Conservation (phyloP, 2,797 vertebrate genomes). For the Chaetodon trifasciatus region DNA sequence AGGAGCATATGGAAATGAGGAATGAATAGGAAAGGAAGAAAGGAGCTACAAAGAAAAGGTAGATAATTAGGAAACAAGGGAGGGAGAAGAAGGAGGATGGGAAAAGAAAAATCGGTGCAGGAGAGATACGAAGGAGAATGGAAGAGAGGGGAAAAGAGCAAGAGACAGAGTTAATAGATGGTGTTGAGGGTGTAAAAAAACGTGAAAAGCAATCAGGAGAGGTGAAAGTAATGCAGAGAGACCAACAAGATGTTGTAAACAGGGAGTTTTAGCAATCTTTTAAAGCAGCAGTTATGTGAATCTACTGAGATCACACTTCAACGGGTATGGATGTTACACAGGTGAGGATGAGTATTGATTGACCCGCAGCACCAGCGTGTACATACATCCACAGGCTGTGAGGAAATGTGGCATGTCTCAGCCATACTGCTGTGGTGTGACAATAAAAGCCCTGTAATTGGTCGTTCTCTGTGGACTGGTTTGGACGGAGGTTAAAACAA, state of each 20-base stretch:
- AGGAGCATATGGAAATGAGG: conserved; percentile 19
- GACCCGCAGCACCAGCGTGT: conserved; percentile 15
- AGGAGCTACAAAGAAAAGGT: neutral
- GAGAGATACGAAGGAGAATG: conserved; percentile 13
- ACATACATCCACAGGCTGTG: conserved; percentile 33
- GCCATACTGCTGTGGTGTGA: conserved; percentile 33
- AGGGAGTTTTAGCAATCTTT: conserved; percentile 24
- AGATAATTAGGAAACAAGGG: neutral
- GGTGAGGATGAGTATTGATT: conserved; percentile 57
- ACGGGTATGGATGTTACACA: conserved; percentile 52
- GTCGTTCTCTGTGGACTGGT: conserved; percentile 31
- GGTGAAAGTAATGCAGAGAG: conserved; percentile 15
- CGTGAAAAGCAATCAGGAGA: conserved; percentile 52
- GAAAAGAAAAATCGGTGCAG: conserved; percentile 15
- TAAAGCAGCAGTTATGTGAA: conserved; percentile 32
- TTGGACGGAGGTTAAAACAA: conserved; percentile 42
- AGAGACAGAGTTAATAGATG: conserved; percentile 4
- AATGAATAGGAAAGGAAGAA: conserved; percentile 9
- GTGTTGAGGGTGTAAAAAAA: conserved; percentile 17
- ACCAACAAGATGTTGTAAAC: conserved; percentile 24
- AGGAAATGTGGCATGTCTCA: conserved; percentile 38
- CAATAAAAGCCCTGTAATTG: conserved; percentile 63
- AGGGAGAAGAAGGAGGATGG: neutral
- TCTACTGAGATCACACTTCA: conserved; percentile 45
- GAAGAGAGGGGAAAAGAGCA: neutral